These are phyloP conservation scores for Myathropa florea DNA, from an alignment of 2,888 invertebrate species.

Conservation along the genomic window DNA sequence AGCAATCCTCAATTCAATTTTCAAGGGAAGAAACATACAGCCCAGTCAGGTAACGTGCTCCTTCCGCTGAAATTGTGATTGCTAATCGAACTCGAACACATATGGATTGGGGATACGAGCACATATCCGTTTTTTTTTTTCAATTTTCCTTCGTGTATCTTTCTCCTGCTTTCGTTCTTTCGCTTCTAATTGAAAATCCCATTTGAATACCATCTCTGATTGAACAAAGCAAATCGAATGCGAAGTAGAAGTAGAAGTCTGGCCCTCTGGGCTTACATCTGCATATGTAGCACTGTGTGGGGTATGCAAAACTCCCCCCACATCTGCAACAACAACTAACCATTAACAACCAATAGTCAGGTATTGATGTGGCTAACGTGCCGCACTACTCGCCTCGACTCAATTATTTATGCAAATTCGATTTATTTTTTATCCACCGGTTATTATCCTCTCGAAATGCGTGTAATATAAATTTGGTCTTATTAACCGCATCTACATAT, in stretches of 20 bases:
- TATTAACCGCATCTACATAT: slow-evolving; percentile 17
- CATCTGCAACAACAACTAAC: background rate
- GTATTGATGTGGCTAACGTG: slow-evolving; percentile 18
- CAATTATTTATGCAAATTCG: slow-evolving; percentile 58
- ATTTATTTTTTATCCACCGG: slow-evolving; percentile 4
- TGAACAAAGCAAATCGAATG: slow-evolving; percentile 60
- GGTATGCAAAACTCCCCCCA: background rate
- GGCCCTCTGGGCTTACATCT: background rate
- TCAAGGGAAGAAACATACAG: background rate
- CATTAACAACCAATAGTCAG: slow-evolving; percentile 40
- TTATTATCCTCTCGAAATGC: slow-evolving; percentile 51
- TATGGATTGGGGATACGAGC: background rate
- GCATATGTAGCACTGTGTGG: background rate
- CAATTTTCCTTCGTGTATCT: background rate
- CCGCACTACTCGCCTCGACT: slow-evolving; percentile 11
- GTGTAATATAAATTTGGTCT: slow-evolving; percentile 32
- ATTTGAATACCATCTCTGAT: slow-evolving; percentile 53
- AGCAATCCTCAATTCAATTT: slow-evolving; percentile 10
- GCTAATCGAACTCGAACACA: slow-evolving; percentile 50
- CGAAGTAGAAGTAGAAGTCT: slow-evolving; percentile 15
- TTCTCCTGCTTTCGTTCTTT: background rate
- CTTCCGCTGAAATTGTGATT: slow-evolving; percentile 50
- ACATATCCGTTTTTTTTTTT: background rate
- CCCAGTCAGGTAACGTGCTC: slow-evolving; percentile 10
- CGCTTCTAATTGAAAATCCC: slow-evolving; percentile 65